Conservation (phyloP, 1,140 invertebrate species). For the Rhagoletis pomonella region DNA sequence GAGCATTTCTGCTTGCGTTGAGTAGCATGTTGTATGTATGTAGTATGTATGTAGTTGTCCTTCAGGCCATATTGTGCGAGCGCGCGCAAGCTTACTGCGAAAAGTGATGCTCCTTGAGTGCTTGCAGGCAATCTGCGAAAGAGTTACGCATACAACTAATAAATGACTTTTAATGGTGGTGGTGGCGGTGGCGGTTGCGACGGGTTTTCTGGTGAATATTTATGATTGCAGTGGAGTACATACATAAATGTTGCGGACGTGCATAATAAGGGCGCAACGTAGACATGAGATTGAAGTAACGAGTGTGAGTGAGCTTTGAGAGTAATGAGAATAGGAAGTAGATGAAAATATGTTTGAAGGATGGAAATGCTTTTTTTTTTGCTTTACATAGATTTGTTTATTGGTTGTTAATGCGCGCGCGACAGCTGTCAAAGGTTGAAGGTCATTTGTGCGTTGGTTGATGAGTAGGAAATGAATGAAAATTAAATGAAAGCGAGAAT, state of each 20-base stretch:
- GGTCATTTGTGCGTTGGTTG: background rate
- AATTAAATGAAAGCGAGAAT: too few species aligned
- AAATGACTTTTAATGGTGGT: background rate
- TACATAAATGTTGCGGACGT: background rate
- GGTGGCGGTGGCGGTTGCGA: background rate
- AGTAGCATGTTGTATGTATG: background rate
- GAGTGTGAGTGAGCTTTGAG: background rate
- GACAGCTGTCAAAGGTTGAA: background rate
- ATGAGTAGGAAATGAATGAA: background rate
- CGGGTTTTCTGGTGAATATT: background rate
- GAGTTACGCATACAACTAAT: conserved; percentile 32
- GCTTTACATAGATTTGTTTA: background rate
- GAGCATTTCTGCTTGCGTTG: background rate
- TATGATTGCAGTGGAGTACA: conserved; percentile 27
- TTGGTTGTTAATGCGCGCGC: background rate
- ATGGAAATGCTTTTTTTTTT: background rate
- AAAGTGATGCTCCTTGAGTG: background rate
- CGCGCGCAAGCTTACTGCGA: background rate
- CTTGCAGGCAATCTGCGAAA: conserved; percentile 6
- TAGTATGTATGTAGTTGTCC: background rate
- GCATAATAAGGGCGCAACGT: background rate
- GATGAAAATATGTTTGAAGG: background rate
- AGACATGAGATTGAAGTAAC: background rate
- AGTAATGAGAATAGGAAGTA: background rate
- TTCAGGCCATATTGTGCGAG: conserved; percentile 20